Base-by-base conservation (phyloP, 2,888 invertebrate genomes). In the Eupithecia exiguata region DNA sequence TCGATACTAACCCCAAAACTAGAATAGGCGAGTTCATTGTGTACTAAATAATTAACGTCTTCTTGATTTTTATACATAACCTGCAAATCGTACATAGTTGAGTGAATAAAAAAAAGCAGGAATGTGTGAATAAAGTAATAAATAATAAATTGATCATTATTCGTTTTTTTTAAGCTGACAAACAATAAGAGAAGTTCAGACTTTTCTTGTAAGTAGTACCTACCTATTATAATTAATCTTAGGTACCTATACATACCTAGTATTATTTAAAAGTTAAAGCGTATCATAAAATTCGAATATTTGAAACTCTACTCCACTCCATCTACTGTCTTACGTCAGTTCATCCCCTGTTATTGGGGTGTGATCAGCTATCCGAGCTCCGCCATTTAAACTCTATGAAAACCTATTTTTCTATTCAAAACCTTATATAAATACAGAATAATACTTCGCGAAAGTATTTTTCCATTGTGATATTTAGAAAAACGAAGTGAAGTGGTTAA, bases 331-430 rank as follows among this genome's bases (percentile, higher is more conserved):
- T 86, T 71, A 71, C 83, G 85, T 86, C 88, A 90, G 84, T 92
- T 90, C 91, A 91, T 87, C 87, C 89, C 89, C 88, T 82, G 80
- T 84, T 86, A 87, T 87, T 88, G 90, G 93, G 93, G 93, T 93
- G 93, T 93, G 93, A 91, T 91, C 92, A 83, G 85, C 83, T 80
- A 73, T 53, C 67, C 49, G 86, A 87, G 85, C 86, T 81, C 82
- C 84, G 88, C 87, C 87, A 88, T 90, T 84, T 89, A 89, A 88
- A 88, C 88, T 87, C 88, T 87, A 88, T 89, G 89, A 89, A 90
- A 88, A 83, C 81, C 82, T 80, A 80, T 79, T 84, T 81, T 84
- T 84, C 82, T 87, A 87, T 87, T 89, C 85, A 88, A 88, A 86
- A 83, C 77, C 80, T 78, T 69, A 76, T 74, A 78, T 78, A 80